Base-by-base conservation (phyloP, 2,113 vertebrate species). In the Sminthopsis crassicaudata region DNA sequence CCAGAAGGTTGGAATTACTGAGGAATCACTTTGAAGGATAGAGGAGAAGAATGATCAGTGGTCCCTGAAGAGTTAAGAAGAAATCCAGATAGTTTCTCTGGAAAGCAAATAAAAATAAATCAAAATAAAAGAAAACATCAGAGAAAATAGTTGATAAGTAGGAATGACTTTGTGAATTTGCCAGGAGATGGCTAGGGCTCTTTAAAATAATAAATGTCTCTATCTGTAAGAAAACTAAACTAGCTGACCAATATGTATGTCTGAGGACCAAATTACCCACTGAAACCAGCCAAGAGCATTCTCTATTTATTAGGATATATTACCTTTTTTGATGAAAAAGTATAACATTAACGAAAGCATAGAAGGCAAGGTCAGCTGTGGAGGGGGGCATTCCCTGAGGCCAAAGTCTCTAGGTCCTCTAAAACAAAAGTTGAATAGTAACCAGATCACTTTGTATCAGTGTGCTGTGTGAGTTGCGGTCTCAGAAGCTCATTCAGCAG, bases 141-240 rank as follows among this genome's bases (percentile, higher is more conserved):
- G 26, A n/a, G 91, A 89, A 96, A 55, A 92, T 0, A 12, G 46
- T 25, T 91, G 92, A 90, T 91, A 91, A 93, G 88, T 60, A 26
- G 14, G 53, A 57, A 7, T 92, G 7, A 51, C 51, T 53, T 46
- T 24, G 26, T 0, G 50, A 92, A 67, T 91, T 90, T 92, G 91
- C 92, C 92, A 92, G 42, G n/a, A 84, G 90, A 76, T 94, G 84
- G 89, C 84, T 46, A 92, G 55, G 91, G 91, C 52, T 93, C 48
- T 92, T 91, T 90, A 90, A 90, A 96, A 91, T 27, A 95, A 46
- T 3, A 46, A 91, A 19, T 46, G 22, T 91, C 60, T 94, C 3
- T 2, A 23, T 91, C 55, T 3, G 0, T 30, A 92, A 88, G 53
- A 53, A 92, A 92, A 46, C 54, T n/a, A 5, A 54, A 91, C 92